Percentiles rank a stretch among this genome's conserved stretches.
phyloP scores from a whole-genome alignment of 1,140 invertebrate species.

The Eupeodes corollae region DNA sequence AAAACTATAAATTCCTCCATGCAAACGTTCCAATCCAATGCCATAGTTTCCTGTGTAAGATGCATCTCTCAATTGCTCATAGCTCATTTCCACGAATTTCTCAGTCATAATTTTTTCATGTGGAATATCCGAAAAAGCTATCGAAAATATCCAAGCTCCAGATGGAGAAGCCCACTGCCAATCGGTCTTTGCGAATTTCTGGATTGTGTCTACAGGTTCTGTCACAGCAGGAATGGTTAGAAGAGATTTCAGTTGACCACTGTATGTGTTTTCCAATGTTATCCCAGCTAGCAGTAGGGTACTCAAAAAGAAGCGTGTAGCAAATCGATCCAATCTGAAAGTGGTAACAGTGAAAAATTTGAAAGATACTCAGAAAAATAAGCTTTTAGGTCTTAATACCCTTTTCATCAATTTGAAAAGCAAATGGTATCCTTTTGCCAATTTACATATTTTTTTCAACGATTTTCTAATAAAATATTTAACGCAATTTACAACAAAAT shows the following conservation, averaged over 20 bases:
- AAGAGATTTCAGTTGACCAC: slow-evolving; percentile 29
- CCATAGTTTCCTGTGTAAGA: slow-evolving; percentile 24
- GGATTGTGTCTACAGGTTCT: slow-evolving; percentile 22
- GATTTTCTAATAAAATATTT: too few species aligned
- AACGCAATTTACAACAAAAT: too few species aligned
- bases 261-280: slow-evolving; percentile 33
- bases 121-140: slow-evolving; percentile 20
- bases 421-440: slow-evolving; percentile 20
- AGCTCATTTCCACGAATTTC: slow-evolving; percentile 23
- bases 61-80: slow-evolving; percentile 22
- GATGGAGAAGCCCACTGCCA: slow-evolving; percentile 34
- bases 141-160: slow-evolving; percentile 23
- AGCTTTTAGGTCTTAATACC: too few species aligned
- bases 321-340: slow-evolving; percentile 12
- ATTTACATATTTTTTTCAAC: too few species aligned
- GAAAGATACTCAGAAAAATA: too few species aligned
- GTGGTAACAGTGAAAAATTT: too few species aligned
- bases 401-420: too few species aligned
- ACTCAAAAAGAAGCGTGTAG: slow-evolving; percentile 23
- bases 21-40: slow-evolving; percentile 23
- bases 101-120: slow-evolving; percentile 19
- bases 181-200: slow-evolving; percentile 17
- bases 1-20: slow-evolving; percentile 21
- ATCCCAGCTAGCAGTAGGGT: slow-evolving; percentile 27
- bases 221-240: slow-evolving; percentile 23